Evolutionary conservation across 2,797 vertebrate genomes (phyloP).

Genomic region (Esox lucius): DNA sequence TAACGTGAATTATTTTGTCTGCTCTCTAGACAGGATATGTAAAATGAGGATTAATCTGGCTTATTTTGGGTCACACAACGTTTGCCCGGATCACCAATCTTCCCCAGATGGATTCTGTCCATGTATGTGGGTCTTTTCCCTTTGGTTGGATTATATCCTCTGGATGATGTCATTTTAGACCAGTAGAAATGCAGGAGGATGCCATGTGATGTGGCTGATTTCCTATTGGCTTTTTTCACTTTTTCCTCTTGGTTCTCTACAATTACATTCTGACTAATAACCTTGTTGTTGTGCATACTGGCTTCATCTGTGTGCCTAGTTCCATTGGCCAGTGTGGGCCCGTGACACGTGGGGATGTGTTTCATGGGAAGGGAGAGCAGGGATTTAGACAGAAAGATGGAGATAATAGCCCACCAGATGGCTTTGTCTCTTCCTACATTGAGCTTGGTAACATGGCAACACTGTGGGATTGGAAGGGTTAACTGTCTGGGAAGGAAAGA

Average conservation of each 20-base stretch:
- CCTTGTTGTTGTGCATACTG: neutral
- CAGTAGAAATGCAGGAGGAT: neutral
- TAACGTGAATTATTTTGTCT: neutral
- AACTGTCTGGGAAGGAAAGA: neutral
- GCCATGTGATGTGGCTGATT: neutral
- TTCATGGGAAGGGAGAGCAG: neutral
- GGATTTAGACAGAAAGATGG: neutral
- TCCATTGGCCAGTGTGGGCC: neutral
- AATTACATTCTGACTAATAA: neutral
- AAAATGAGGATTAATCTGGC: neutral
- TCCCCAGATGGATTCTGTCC: neutral
- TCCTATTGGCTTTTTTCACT: neutral
- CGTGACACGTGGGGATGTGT: neutral
- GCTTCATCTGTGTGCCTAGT: neutral
- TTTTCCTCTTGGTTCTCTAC: neutral
- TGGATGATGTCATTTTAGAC: neutral
- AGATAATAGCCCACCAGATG: neutral
- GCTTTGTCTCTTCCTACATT: neutral
- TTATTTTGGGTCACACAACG: neutral
- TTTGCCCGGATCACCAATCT: neutral
- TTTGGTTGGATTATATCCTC: neutral
- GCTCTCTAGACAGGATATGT: neutral
- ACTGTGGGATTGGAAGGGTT: neutral
- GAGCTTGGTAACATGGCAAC: neutral
- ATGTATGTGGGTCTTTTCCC: neutral